These are phyloP conservation scores for Trachythela sp. DNA, from an alignment of 64 coral and sea anemone species.

Conservation along the genomic window DNA sequence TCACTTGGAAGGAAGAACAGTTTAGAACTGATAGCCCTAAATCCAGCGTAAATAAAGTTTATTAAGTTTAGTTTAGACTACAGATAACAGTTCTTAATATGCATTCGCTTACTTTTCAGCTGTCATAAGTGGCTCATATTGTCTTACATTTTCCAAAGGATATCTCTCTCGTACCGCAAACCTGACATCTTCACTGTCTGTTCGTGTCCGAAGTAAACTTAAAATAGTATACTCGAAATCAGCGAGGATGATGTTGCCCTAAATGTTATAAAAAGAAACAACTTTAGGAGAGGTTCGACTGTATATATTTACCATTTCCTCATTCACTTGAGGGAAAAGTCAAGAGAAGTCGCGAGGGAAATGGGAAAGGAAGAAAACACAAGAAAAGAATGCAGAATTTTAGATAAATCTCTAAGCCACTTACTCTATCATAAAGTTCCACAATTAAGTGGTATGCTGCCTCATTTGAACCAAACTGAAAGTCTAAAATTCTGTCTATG, in stretches of 20 bases:
- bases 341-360: too few relatives aligned
- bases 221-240: constrained; percentile 88
- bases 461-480: constrained; percentile 96
- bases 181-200: constrained; percentile 83
- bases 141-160: constrained; percentile 67
- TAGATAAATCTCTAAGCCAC: too few relatives aligned
- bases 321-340: too few relatives aligned
- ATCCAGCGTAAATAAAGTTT: too few relatives aligned
- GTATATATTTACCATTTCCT: background rate
- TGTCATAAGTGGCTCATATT: constrained; percentile 61
- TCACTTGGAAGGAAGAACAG: background rate
- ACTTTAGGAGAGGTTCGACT: background rate
- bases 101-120: constrained; percentile 56
- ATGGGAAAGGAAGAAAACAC: too few relatives aligned
- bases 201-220: constrained; percentile 78
- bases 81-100: too few relatives aligned
- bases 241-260: constrained; percentile 91
- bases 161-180: constrained; percentile 95
- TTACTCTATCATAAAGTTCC: constrained; percentile 91
- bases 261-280: background rate
- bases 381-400: background rate
- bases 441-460: constrained; percentile 87
- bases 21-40: too few relatives aligned
- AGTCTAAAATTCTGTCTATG: constrained; percentile 92
- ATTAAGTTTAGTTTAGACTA: too few relatives aligned